Evolutionary conservation across 2,113 vertebrate species (phyloP).

Genomic region (Callipepla squamata): DNA sequence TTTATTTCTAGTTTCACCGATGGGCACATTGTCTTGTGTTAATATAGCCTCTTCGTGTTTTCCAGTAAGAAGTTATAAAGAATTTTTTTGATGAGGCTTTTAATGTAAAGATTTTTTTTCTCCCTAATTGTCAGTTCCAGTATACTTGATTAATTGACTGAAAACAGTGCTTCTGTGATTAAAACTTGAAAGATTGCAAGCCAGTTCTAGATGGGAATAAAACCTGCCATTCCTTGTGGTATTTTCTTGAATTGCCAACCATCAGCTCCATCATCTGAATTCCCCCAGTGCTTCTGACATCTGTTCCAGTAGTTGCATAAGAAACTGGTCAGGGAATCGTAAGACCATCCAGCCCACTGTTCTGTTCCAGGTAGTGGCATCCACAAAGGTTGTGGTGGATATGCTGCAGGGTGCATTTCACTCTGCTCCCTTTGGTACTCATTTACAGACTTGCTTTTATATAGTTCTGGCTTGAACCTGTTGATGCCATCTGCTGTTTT

Average conservation of each 20-base stretch:
- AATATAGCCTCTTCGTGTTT: neutral
- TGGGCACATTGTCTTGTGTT: neutral
- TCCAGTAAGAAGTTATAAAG: neutral
- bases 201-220: neutral
- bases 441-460: neutral
- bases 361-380: neutral
- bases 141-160: neutral
- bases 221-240: fast-evolving
- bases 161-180: neutral
- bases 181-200: neutral
- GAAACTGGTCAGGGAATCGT: neutral
- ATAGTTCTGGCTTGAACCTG: neutral
- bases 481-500: neutral
- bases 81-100: neutral
- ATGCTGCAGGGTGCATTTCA: neutral
- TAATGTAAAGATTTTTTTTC: neutral
- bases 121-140: neutral
- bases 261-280: neutral
- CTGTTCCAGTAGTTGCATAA: neutral
- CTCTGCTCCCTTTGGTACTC: neutral
- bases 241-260: neutral
- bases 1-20: neutral
- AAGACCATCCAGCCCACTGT: too few species aligned
- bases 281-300: neutral
- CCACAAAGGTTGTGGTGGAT: neutral